Evolutionary conservation across 2,113 vertebrate species (phyloP).

Genomic region (Pagrus major): DNA sequence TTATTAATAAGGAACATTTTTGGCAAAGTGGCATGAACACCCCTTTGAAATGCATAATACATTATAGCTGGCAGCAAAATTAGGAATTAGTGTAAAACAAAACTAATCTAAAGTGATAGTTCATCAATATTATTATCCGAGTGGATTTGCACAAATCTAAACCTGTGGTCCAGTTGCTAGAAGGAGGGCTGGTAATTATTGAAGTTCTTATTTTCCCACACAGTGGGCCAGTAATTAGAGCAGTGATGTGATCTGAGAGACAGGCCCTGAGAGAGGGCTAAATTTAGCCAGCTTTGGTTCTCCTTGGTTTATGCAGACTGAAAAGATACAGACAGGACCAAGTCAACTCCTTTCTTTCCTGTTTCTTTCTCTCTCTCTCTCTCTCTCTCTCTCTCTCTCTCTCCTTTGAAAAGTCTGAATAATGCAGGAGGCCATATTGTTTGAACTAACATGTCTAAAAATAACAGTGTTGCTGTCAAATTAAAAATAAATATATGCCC

Average conservation of each 20-base stretch:
- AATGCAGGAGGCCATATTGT: constrained; percentile 75
- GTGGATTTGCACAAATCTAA: constrained; percentile 32
- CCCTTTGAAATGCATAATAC: constrained; percentile 34
- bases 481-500: constrained; percentile 83
- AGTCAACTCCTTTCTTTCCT: constrained; percentile 54
- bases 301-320: constrained; percentile 56
- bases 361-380: constrained; percentile 25
- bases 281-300: constrained; percentile 79
- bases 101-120: constrained; percentile 2
- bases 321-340: constrained; percentile 51
- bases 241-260: constrained; percentile 71
- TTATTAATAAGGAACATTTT: constrained; percentile 41
- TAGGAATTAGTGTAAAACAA: constrained; percentile 23
- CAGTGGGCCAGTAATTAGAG: constrained; percentile 74
- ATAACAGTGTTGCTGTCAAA: constrained; percentile 81
- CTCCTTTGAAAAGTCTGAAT: constrained; percentile 63
- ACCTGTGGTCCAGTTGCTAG: constrained; percentile 16
- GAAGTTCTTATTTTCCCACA: constrained; percentile 68
- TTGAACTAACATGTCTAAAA: constrained; percentile 82
- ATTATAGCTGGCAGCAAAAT: constrained; percentile 1
- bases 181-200: constrained; percentile 29
- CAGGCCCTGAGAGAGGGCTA: constrained; percentile 71
- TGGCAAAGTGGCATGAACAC: constrained; percentile 31
- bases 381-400: not conserved
- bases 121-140: constrained; percentile 18